Evolutionary conservation across 2,888 invertebrate species (phyloP).

Genomic region (Gymnocheta viridis): DNA sequence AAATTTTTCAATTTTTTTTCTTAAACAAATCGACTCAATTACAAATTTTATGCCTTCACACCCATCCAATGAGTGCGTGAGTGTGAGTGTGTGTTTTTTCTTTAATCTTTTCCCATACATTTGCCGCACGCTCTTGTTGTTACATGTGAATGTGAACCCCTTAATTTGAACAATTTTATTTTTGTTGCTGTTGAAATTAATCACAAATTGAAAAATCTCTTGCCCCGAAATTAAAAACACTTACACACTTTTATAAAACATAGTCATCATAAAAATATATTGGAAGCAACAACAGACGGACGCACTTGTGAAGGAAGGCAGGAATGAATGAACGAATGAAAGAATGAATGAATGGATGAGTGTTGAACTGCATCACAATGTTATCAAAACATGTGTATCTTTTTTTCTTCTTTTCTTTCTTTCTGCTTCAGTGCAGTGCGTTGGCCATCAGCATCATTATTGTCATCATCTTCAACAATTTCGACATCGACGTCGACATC

Average conservation of each 20-base stretch:
- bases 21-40: slow-evolving; percentile 40
- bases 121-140: slow-evolving; percentile 20
- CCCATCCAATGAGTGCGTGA: slow-evolving; percentile 57
- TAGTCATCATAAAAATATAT: not conserved
- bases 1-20: not conserved
- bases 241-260: not conserved
- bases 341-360: slow-evolving; percentile 47
- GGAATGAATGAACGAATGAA: slow-evolving; percentile 51
- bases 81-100: too few species aligned
- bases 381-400: slow-evolving; percentile 66
- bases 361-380: slow-evolving; percentile 64
- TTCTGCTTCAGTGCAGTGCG: slow-evolving; percentile 48
- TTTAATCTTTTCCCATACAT: not conserved
- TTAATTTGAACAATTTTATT: slow-evolving; percentile 18
- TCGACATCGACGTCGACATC: slow-evolving; percentile 28
- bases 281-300: slow-evolving; percentile 9
- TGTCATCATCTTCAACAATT: not conserved
- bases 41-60: slow-evolving; percentile 64
- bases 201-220: slow-evolving; percentile 60
- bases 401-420: slow-evolving; percentile 6
- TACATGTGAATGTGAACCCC: slow-evolving; percentile 8
- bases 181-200: slow-evolving; percentile 41
- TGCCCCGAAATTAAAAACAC: slow-evolving; percentile 20
- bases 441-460: slow-evolving; percentile 49
- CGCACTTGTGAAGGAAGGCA: slow-evolving; percentile 16